Conservation (phyloP, 2,113 vertebrate species). For the Ceyx margarethae region DNA sequence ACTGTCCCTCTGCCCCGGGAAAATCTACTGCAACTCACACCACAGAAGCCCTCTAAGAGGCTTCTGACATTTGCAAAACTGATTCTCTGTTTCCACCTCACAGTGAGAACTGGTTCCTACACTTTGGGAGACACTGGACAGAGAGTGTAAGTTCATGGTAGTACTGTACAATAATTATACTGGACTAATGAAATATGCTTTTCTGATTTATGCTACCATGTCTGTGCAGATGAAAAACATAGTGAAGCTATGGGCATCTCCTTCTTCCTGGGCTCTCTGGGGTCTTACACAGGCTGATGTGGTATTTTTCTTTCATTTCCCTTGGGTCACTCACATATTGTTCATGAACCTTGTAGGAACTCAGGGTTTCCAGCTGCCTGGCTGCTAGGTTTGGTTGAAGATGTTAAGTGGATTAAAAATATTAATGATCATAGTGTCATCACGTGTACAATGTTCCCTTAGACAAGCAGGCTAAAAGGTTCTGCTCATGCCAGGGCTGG, state of each 20-base stretch:
- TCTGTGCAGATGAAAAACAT: neutral
- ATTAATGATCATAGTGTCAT: neutral
- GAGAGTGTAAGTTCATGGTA: neutral
- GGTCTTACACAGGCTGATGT: neutral
- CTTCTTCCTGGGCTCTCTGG: neutral
- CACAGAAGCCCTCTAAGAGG: neutral
- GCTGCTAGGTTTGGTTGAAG: neutral
- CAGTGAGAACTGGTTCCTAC: neutral
- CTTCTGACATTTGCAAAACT: neutral
- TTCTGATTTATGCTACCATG: neutral
- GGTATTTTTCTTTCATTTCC: neutral
- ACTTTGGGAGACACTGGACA: neutral
- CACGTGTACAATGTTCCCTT: neutral
- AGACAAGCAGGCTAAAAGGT: neutral
- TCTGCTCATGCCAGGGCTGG: neutral
- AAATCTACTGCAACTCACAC: neutral
- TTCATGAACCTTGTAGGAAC: neutral
- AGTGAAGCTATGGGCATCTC: neutral
- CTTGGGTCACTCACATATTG: neutral
- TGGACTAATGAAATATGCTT: neutral
- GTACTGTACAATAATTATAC: neutral
- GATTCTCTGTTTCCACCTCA: accelerated
- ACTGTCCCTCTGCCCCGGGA: neutral
- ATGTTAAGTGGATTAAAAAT: neutral
- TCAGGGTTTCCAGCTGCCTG: neutral